Percentiles rank a stretch among this genome's conserved stretches.
Conservation (phyloP, 1,140 invertebrate genomes). For the Triops cancriformis region DNA sequence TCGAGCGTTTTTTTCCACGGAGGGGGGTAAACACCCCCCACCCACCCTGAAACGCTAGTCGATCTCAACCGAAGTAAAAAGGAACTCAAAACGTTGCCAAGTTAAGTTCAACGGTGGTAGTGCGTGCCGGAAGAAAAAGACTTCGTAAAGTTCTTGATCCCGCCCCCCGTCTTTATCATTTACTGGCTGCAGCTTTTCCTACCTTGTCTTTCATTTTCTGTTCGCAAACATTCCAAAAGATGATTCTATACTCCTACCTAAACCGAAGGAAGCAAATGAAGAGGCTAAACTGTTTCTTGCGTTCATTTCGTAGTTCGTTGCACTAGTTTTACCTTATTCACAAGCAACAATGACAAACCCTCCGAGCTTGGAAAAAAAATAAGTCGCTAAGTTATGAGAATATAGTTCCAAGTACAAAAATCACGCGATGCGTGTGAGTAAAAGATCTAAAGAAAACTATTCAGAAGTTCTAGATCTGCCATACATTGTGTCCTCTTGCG, state of each 20-base stretch:
- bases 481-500: conserved; percentile 3
- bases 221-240: background rate
- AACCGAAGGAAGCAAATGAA: background rate
- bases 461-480: background rate
- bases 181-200: background rate
- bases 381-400: background rate
- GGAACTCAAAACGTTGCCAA: background rate
- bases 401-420: conserved; percentile 3
- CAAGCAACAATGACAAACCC: background rate
- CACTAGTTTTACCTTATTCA: background rate
- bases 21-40: too few relatives aligned
- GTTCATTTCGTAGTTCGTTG: background rate
- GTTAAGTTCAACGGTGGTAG: background rate
- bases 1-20: background rate
- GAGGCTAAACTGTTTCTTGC: background rate
- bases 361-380: background rate
- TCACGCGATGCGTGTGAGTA: background rate
- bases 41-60: background rate
- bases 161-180: background rate
- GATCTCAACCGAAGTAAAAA: background rate
- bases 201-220: background rate
- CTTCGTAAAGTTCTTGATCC: background rate
- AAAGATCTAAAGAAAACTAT: background rate
- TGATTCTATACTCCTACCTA: background rate
- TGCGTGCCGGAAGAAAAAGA: background rate